phyloP scores from a whole-genome alignment of 2,113 vertebrate genomes.

The Proterorhinus semilunaris region DNA sequence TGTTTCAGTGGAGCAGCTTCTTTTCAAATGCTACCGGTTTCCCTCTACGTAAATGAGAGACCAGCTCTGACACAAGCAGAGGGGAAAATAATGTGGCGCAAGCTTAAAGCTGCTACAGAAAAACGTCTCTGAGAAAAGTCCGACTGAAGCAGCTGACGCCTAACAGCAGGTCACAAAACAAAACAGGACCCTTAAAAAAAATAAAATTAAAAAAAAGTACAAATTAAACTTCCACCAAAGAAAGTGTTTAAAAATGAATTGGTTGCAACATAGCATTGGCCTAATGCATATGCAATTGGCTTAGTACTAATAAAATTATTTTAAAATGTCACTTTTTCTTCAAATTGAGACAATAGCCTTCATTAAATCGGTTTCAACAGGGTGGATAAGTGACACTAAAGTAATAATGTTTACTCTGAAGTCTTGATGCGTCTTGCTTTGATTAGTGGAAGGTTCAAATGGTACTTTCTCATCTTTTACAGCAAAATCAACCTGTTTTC shows the following conservation, averaged over 20 bases:
- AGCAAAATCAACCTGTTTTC: not conserved
- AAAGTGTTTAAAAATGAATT: not conserved
- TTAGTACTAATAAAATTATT: no score
- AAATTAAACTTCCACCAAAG: conserved; percentile 15
- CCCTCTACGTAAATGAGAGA: conserved; percentile 22
- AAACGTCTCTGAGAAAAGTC: not conserved
- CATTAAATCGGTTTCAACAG: no score
- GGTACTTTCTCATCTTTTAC: conserved; percentile 1
- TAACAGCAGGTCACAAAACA: conserved; percentile 20
- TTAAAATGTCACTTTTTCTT: not conserved
- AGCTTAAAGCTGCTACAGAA: not conserved
- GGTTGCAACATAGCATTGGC: not conserved
- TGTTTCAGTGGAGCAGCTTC: conserved; percentile 11
- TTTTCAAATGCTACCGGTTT: conserved; percentile 35
- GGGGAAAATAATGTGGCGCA: conserved; percentile 22
- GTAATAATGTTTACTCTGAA: not conserved
- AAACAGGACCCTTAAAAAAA: not conserved
- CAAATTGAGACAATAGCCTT: not conserved
- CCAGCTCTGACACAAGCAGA: conserved; percentile 38
- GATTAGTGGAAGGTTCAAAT: conserved; percentile 17
- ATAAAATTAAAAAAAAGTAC: no score
- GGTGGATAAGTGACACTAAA: no score
- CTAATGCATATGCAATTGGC: no score
- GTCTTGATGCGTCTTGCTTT: not conserved
- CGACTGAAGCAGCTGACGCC: not conserved